Percentiles rank a stretch among this genome's conserved stretches.
Evolutionary conservation across 2,113 vertebrate species (phyloP).

Genomic region (Protobothrops flavoviridis): DNA sequence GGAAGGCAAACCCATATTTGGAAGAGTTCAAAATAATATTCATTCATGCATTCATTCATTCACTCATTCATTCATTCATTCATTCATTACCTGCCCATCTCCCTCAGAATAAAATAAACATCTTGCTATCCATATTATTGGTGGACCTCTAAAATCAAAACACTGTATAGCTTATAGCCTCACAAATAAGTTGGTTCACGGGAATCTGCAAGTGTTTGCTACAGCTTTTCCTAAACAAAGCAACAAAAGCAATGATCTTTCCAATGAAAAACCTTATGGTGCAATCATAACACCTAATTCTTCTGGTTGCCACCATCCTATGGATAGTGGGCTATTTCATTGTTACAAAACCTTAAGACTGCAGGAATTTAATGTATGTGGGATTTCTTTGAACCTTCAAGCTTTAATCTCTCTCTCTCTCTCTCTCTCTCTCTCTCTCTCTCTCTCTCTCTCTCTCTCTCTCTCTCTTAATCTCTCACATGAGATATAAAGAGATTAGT

Average conservation of each 20-base stretch:
- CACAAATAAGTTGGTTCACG: not conserved
- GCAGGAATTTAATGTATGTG: slow-evolving; percentile 20
- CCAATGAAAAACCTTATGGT: slow-evolving; percentile 14
- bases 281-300: slow-evolving; percentile 43
- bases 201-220: slow-evolving; percentile 16
- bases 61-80: not conserved
- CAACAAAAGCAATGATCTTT: slow-evolving; percentile 7
- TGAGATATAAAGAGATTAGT: slow-evolving; percentile 35
- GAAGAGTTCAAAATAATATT: not conserved
- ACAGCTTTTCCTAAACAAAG: slow-evolving; percentile 22
- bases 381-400: slow-evolving; percentile 9
- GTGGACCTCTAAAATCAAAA: not conserved
- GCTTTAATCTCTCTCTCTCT: not conserved
- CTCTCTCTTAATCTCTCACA: slow-evolving; percentile 3
- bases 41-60: too few species aligned
- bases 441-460: not conserved
- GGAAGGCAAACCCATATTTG: not conserved
- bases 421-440: not conserved
- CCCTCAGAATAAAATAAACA: not conserved
- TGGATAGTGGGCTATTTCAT: slow-evolving; percentile 37
- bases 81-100: not conserved
- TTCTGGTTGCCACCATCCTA: slow-evolving; percentile 3
- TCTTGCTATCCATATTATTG: not conserved
- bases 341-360: slow-evolving; percentile 18
- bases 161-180: not conserved